Evolutionary conservation across 2,113 vertebrate genomes (phyloP).

Genomic region (Misgurnus anguillicaudatus): DNA sequence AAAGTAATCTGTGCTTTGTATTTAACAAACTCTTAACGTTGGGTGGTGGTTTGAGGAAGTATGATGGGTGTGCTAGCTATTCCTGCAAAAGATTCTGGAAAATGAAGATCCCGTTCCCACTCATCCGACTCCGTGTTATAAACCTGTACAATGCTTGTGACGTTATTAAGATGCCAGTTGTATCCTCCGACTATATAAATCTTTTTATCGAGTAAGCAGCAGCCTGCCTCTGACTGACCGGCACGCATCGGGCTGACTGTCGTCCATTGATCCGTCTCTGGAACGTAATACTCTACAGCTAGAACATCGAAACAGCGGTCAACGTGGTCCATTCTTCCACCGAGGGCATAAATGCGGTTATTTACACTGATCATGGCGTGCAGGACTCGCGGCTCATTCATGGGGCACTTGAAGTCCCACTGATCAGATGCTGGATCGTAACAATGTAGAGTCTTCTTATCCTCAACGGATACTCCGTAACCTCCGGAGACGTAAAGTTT

Average conservation of each 20-base stretch:
- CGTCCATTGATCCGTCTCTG: slow-evolving; percentile 92
- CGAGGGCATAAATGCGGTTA: slow-evolving; percentile 83
- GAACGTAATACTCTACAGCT: slow-evolving; percentile 89
- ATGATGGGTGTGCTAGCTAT: slow-evolving; percentile 84
- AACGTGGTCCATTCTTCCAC: slow-evolving; percentile 94
- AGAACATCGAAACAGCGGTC: slow-evolving; percentile 95
- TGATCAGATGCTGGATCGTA: slow-evolving; percentile 82
- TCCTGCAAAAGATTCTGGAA: slow-evolving; percentile 93
- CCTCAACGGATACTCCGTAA: slow-evolving; percentile 91
- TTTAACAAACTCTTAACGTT: slow-evolving; percentile 67
- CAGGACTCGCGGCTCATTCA: slow-evolving; percentile 92
- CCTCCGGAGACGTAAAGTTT: slow-evolving; percentile 91
- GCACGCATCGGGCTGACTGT: slow-evolving; percentile 90
- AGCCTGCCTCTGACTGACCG: slow-evolving; percentile 93
- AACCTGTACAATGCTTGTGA: slow-evolving; percentile 95
- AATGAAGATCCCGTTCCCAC: slow-evolving; percentile 97
- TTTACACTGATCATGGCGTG: slow-evolving; percentile 86
- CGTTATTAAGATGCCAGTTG: slow-evolving; percentile 98
- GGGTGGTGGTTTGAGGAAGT: slow-evolving; percentile 80
- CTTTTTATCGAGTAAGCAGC: slow-evolving; percentile 86
- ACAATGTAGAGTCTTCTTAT: slow-evolving; percentile 92
- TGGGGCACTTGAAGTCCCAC: slow-evolving; percentile 89
- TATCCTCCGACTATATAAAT: slow-evolving; percentile 94
- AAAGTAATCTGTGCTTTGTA: slow-evolving; percentile 53
- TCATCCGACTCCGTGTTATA: slow-evolving; percentile 93